Evolutionary conservation across 2,888 invertebrate species (phyloP), one percentile per base, ranked within the genome.

Genomic region (Lycaena phlaeas): DNA sequence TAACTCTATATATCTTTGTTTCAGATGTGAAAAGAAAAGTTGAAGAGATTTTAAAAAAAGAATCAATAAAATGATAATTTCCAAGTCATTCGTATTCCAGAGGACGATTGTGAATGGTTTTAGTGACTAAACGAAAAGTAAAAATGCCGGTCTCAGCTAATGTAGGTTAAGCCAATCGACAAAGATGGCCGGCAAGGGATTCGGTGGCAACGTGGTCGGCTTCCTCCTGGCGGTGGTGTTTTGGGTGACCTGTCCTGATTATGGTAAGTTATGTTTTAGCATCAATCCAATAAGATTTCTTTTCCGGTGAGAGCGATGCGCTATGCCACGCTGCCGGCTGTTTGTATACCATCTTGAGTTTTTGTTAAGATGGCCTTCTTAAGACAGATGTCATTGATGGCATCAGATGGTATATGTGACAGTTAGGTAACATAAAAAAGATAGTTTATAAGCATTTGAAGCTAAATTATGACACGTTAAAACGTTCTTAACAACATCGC

Each of bases 211-310:
- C 55, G 71, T 77, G 71, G 68, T 79, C 64, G 78, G 82, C 52
- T 65, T 79, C 64, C 68, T 81, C 61, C 67, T 84, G 58, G 78
- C 82, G 49, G 72, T 75, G 61, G 72, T 71, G 51, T 69, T 84
- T 57, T 82, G 81, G 66, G 66, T 78, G 64, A 75, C 71, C 52
- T 81, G 75, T 55, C 82, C 82, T 43, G 74, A 75, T 67, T 81
- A 81, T 72, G 82, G 82, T 84, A 54, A 78, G 81, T 52, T 25
- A 10, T 38, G 18, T 41, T 45, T n/a, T n/a, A n/a, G n/a, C n/a
- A n/a, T n/a, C n/a, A n/a, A n/a, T n/a, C n/a, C n/a, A n/a, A n/a
- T n/a, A n/a, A n/a, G n/a, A n/a, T n/a, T n/a, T n/a, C n/a, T n/a
- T n/a, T n/a, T n/a, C n/a, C n/a, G n/a, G n/a, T n/a, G n/a, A n/a